phyloP scores from a whole-genome alignment of 2,888 invertebrate genomes.

The Pycnomerus fuliginosus region DNA sequence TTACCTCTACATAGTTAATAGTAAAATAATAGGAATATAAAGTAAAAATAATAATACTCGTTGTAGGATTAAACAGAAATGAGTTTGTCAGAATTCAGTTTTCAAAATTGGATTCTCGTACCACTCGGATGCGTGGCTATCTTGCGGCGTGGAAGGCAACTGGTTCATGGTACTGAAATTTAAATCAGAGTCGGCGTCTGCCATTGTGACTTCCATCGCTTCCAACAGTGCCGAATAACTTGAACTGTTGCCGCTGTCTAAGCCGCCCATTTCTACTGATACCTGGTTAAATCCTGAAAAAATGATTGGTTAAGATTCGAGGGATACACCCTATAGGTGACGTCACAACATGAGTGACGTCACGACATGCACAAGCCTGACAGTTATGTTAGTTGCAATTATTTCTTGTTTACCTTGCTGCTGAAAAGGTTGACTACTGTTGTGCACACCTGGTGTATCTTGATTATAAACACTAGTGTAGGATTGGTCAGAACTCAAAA shows the following conservation, averaged over 20 bases:
- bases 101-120: constrained; percentile 66
- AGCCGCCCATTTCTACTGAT: constrained; percentile 95
- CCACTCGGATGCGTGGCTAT: constrained; percentile 94
- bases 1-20: too few species aligned
- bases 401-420: constrained; percentile 70
- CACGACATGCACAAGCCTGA: constrained; percentile 1
- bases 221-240: constrained; percentile 77
- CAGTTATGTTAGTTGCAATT: not conserved
- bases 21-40: too few species aligned
- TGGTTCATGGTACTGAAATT: constrained; percentile 78
- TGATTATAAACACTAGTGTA: constrained; percentile 93
- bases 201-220: constrained; percentile 76
- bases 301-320: too few species aligned
- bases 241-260: constrained; percentile 69
- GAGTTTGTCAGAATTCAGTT: constrained; percentile 12
- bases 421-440: constrained; percentile 77
- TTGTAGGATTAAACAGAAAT: too few species aligned
- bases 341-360: not conserved
- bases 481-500: constrained; percentile 87
- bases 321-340: too few species aligned
- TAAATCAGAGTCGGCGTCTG: constrained; percentile 64
- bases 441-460: constrained; percentile 84
- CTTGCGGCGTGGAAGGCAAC: constrained; percentile 79
- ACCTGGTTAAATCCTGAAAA: constrained; percentile 93
- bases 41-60: too few species aligned